Conservation (phyloP, 2,797 vertebrate genomes). For the Hirundo rustica region DNA sequence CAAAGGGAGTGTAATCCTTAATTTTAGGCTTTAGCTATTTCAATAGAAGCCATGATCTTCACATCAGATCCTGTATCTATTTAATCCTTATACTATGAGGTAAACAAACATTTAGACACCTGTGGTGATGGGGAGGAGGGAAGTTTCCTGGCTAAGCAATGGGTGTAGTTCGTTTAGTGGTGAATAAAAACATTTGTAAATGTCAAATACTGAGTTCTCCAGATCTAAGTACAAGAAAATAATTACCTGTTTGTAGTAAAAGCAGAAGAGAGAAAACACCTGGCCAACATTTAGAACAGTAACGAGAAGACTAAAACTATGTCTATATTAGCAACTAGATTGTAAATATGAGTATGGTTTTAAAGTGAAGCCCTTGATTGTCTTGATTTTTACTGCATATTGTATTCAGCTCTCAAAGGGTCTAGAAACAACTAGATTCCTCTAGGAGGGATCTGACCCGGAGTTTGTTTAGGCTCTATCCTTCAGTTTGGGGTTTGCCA, state of each 20-base stretch:
- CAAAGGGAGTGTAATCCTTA: not conserved
- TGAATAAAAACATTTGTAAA: not conserved
- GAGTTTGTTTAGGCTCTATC: not conserved
- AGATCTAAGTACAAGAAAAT: not conserved
- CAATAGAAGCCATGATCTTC: not conserved
- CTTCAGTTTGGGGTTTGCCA: not conserved
- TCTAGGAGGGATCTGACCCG: not conserved
- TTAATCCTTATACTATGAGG: not conserved
- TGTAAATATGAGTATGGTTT: not conserved
- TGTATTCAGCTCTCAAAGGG: not conserved
- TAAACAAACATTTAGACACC: not conserved
- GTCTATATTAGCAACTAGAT: not conserved
- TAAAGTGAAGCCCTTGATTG: not conserved
- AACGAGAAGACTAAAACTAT: not conserved
- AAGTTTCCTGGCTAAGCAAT: not conserved
- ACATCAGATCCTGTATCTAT: not conserved
- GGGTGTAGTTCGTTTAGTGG: not conserved
- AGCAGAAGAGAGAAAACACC: not conserved
- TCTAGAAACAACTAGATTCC: not conserved
- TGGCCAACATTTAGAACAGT: not conserved
- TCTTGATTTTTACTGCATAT: not conserved
- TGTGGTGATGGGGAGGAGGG: not conserved
- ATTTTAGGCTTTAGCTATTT: not conserved
- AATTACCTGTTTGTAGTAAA: not conserved
- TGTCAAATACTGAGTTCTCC: not conserved